Conservation (phyloP, 2,797 vertebrate species). For the Salmo trutta region DNA sequence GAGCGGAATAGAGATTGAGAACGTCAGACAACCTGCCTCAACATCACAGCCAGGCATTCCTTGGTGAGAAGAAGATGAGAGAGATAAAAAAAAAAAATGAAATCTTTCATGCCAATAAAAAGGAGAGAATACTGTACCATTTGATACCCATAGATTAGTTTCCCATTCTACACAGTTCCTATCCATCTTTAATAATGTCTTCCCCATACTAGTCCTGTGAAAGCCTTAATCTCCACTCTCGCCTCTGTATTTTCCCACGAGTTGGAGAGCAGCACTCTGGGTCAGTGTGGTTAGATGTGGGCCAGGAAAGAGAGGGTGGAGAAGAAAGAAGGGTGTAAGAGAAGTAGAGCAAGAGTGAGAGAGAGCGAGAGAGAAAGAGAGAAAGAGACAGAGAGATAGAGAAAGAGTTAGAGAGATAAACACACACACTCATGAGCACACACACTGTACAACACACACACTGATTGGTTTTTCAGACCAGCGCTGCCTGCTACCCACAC, state of each 20-base stretch:
- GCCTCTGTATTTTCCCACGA: conserved; percentile 54
- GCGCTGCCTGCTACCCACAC: conserved; percentile 30
- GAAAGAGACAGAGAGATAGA: not conserved
- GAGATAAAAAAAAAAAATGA: too few relatives aligned
- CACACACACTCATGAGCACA: not conserved
- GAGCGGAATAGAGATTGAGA: conserved; percentile 38
- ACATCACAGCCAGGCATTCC: conserved; percentile 12
- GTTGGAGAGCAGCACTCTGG: conserved; percentile 36
- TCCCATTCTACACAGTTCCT: not conserved
- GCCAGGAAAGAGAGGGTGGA: conserved; percentile 11
- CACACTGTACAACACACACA: conserved; percentile 14
- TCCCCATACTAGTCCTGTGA: conserved; percentile 39
- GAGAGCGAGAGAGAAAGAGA: not conserved
- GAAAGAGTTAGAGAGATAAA: not conserved
- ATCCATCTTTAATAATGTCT: conserved; percentile 44
- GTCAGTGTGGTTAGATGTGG: conserved; percentile 46
- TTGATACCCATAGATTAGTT: not conserved
- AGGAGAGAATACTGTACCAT: not conserved
- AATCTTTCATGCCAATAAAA: too few relatives aligned
- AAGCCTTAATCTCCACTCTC: not conserved
- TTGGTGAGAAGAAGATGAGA: conserved; percentile 3
- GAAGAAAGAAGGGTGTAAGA: conserved; percentile 22
- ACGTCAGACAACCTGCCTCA: conserved; percentile 12
- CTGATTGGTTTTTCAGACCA: conserved; percentile 48
- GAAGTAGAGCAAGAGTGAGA: conserved; percentile 14